Base-by-base conservation (phyloP, 1,140 invertebrate genomes). In the Drosophila santomea region DNA sequence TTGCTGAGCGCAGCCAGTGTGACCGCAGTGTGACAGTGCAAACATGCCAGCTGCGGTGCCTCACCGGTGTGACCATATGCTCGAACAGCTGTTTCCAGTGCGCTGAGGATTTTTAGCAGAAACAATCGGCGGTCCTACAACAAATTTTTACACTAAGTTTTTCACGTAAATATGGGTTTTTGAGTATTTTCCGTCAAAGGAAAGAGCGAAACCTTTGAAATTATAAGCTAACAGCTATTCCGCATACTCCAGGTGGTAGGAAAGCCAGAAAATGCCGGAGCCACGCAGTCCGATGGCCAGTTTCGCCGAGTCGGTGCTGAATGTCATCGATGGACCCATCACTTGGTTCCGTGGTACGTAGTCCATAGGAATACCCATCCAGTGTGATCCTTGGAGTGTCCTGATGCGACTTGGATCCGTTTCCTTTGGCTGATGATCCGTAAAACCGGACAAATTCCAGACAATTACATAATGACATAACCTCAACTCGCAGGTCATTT, bases 291-390 rank as follows among this genome's bases (percentile, higher is more conserved):
- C 91, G 38, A 94, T 94, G 85, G 93, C 92, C 64, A 93, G 92
- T 32, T 94, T 94, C 80, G 80, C 91, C 23, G 92, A 91, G 68
- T 90, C 93, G n/a, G 41, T 95, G 14, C 92, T 91, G 43, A 93
- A 92, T 64, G 80, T 93, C 2, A 74, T 95, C 11, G 95, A 96
- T 84, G 78, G 89, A 38, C 95, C 95, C 12, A 94, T 95, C 63
- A 95, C 94, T 43, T 95, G 94, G 93, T 94, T 96, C 74, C 93
- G 95, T 93, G 95, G 95, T 96, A 83, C 57, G 74, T 68, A 68
- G 38, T 17, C 23, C 45, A 3, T 10, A 20, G 4, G 7, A 2
- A 41, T 20, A 0, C 4, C 25, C 1, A 0, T 12, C 0, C 10
- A 4, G 0, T 3, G 39, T 7, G 23, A 15, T 5, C 20, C 20